phyloP scores from a whole-genome alignment of 2,113 vertebrate species.

The Carettochelys insculpta region DNA sequence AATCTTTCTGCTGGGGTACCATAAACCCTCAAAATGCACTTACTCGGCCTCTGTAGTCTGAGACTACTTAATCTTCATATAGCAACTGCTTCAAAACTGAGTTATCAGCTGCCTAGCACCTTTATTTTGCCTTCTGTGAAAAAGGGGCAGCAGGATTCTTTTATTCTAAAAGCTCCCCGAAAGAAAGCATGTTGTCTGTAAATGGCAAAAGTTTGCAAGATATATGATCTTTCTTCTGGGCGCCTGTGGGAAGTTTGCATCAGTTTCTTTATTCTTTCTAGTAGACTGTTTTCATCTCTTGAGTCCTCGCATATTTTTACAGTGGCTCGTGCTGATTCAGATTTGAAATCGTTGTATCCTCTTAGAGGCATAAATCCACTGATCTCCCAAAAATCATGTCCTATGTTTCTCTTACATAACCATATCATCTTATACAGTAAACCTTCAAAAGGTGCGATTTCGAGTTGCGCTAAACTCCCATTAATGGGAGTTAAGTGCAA shows the following conservation, averaged over 20 bases:
- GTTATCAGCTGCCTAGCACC: slow-evolving; percentile 15
- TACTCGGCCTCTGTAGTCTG: not conserved
- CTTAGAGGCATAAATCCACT: not conserved
- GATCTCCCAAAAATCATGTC: not conserved
- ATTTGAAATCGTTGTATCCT: not conserved
- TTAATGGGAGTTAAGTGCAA: too few relatives aligned
- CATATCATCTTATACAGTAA: too few relatives aligned
- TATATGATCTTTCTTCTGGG: not conserved
- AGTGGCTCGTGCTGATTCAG: not conserved
- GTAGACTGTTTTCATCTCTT: not conserved
- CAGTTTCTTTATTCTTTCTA: not conserved
- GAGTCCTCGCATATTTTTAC: not conserved
- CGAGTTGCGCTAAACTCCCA: too few relatives aligned
- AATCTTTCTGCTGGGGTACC: not conserved
- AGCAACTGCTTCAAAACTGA: not conserved
- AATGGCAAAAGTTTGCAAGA: not conserved
- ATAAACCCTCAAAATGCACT: too few relatives aligned
- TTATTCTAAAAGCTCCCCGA: not conserved
- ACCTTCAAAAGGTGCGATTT: too few relatives aligned
- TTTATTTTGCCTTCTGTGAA: not conserved
- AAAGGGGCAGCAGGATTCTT: not conserved
- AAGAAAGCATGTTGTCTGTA: not conserved
- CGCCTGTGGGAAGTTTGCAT: not conserved
- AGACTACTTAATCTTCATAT: slow-evolving; percentile 37
- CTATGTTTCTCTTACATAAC: slow-evolving; percentile 17